Base-by-base conservation (phyloP, 2,888 invertebrate genomes). In the Drosophila koepferae region DNA sequence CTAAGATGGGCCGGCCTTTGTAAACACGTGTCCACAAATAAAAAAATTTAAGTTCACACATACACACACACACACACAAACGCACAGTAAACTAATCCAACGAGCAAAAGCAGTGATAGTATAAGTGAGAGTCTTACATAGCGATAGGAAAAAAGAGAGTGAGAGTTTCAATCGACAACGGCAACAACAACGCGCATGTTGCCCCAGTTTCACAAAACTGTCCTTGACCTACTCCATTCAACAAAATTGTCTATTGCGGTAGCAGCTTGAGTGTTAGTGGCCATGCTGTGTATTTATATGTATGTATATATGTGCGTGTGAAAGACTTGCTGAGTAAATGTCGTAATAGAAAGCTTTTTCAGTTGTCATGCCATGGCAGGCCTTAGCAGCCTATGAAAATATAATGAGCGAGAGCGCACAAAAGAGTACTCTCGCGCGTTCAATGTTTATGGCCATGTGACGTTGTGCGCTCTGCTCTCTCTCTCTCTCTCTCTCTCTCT, bases 161-260 rank as follows among this genome's bases (percentile, higher is more conserved):
- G 73, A 82, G 74, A 78, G 82, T 72, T 84, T 74, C 54, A 62
- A 56, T 65, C 54, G 66, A 63, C 63, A 63, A 51, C 56, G 64
- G 72, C 86, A 89, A 89, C 89, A 85, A 85, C 90, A 85, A 80
- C 70, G 75, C 67, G 74, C 86, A 72, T 91, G 81, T 84, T 92
- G 92, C 89, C 91, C 92, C 90, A 92, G 88, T 92, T 92, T 90
- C 86, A 88, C 81, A 85, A 86, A 89, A 89, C 92, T 92, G 93
- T 93, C 93, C 93, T 93, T 93, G 93, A 93, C 93, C 93, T 93
- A 93, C 93, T 93, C 93, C 92, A 92, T 91, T 91, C 90, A 74
- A 82, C 69, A 72, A 85, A 85, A 88, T 85, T 90, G 85, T 85
- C 90, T 85, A 85, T 89, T 82, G 82, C 74, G 59, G 70, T 82